Evolutionary conservation across 2,888 invertebrate genomes (phyloP).

Genomic region (Drosophila cracens): DNA sequence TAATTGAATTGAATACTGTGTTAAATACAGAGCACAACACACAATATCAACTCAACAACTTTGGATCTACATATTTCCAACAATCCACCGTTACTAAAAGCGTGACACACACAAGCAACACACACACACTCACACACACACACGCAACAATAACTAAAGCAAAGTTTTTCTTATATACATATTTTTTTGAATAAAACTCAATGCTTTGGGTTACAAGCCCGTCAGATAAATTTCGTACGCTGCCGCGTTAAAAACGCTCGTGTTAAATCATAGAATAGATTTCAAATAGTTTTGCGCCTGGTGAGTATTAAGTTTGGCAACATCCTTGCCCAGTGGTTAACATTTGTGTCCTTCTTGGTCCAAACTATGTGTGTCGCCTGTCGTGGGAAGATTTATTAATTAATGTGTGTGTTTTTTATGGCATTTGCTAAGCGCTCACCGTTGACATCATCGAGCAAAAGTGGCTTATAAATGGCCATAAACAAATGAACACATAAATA

Average conservation of each 20-base stretch:
- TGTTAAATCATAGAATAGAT: conserved; percentile 10
- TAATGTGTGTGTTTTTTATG: neutral
- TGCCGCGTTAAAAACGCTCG: conserved; percentile 41
- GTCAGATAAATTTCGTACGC: conserved; percentile 68
- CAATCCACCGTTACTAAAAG: conserved; percentile 38
- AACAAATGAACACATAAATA: conserved; percentile 46
- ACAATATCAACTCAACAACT: conserved; percentile 18
- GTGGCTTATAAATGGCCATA: conserved; percentile 23
- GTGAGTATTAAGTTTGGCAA: neutral
- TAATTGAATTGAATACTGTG: conserved; percentile 51
- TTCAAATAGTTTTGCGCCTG: neutral
- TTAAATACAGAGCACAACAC: neutral
- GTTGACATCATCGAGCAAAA: conserved; percentile 39
- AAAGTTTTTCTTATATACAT: conserved; percentile 59
- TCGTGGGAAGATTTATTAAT: conserved; percentile 15
- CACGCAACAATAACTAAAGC: neutral
- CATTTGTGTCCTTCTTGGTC: neutral
- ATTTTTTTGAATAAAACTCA: conserved; percentile 52
- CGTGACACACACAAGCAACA: conserved; percentile 27
- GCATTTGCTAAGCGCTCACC: neutral
- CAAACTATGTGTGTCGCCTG: neutral
- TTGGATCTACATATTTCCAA: conserved; percentile 29
- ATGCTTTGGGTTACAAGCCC: conserved; percentile 52
- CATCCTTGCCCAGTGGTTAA: neutral
- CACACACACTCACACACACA: neutral